A percentile compares a stretch with the other conserved stretches of the same genome.
phyloP scores from a whole-genome alignment of 2,797 vertebrate species.

The Myoxocephalus aenaeus region DNA sequence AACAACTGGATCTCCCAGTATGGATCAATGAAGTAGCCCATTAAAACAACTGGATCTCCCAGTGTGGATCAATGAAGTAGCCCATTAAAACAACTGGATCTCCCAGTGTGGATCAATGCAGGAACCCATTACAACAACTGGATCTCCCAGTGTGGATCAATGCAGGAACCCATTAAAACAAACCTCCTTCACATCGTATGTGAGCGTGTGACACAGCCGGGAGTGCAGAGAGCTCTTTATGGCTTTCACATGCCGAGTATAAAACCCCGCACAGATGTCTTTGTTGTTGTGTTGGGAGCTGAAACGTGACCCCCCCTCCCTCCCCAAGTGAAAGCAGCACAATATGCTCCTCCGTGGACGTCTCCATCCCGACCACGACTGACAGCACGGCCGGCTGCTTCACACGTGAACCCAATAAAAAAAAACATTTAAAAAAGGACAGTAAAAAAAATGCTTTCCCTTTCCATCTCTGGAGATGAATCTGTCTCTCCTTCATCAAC shows the following conservation, averaged over 20 bases:
- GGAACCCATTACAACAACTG: not conserved
- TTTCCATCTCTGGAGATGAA: conserved; percentile 63
- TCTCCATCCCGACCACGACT: conserved; percentile 57
- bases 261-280: conserved; percentile 21
- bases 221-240: not conserved
- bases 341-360: conserved; percentile 40
- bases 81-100: no score
- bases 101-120: not conserved
- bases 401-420: conserved; percentile 77
- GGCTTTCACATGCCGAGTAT: not conserved
- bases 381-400: conserved; percentile 66
- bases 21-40: no score
- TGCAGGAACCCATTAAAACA: not conserved
- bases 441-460: conserved; percentile 44
- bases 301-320: conserved; percentile 37
- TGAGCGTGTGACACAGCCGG: not conserved
- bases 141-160: conserved; percentile 1
- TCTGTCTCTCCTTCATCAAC: conserved; percentile 45
- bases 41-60: no score
- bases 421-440: conserved; percentile 43
- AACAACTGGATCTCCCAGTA: no score
- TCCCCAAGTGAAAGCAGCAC: conserved; percentile 43
- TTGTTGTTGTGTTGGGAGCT: conserved; percentile 32
- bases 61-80: no score
- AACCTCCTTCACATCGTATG: not conserved